Percentiles rank a stretch among this genome's conserved stretches.
These are phyloP conservation scores for Hemibagrus wyckioides DNA, from an alignment of 2,113 vertebrate species.

Conservation along the genomic window DNA sequence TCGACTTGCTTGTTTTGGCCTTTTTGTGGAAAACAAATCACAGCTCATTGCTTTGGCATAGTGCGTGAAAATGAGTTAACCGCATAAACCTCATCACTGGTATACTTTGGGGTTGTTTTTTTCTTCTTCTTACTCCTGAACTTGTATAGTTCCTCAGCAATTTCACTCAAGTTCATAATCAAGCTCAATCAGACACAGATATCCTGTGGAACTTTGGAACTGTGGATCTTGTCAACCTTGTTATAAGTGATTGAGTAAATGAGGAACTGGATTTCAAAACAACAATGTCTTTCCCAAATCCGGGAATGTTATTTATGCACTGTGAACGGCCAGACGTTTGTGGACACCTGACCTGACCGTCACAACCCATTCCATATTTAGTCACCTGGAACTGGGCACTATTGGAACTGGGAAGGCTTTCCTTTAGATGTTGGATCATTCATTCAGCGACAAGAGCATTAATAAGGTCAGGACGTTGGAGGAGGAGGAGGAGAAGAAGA, in stretches of 20 bases:
- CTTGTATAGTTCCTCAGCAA: neutral
- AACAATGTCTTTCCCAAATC: neutral
- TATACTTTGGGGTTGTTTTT: neutral
- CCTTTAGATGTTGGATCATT: neutral
- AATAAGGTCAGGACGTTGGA: neutral
- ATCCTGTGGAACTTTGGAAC: neutral
- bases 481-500: neutral
- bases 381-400: too few relatives aligned
- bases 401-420: neutral
- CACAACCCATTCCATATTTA: neutral
- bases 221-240: neutral
- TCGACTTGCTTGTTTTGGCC: conserved; percentile 5
- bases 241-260: neutral
- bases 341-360: neutral
- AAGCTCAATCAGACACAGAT: neutral
- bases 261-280: neutral
- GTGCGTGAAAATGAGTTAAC: neutral
- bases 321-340: neutral
- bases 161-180: neutral
- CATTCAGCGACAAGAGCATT: neutral
- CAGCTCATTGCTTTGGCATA: neutral
- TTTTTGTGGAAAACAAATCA: conserved; percentile 2
- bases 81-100: neutral
- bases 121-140: neutral
- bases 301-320: neutral